Evolutionary conservation across 2,797 vertebrate species (phyloP), one percentile per base, ranked within the genome.

Genomic region (Muscicapa striata): DNA sequence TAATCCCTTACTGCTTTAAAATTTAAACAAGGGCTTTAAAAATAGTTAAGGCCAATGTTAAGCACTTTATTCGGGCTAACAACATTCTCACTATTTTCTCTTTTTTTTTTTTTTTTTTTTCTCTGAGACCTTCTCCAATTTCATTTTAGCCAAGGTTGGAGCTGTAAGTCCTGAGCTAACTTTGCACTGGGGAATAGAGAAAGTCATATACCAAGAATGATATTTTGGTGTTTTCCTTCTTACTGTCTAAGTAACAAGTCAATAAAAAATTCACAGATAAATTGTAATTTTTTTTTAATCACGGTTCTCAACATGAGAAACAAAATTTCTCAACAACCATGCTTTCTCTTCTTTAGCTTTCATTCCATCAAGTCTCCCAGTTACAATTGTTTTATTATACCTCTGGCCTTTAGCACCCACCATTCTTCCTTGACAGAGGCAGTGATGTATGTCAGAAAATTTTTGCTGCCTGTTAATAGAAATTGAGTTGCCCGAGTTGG

Each of bases 11-110:
- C 59, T 57, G 76, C 61, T 95, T 91, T 92, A 85, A 86, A 91
- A 84, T 84, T 90, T 97, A 96, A 97, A 95, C 93, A 96, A 96
- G 59, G 58, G 41, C 48, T 93, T 95, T 93, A 91, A 94, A 96
- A 95, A 92, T 95, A 96, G 72, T 91, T 92, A 81, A 82, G 55
- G 34, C 40, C n/a, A 34, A 24, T 45, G 62, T 70, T 94, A 89
- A 92, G 52, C 36, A 41, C 49, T 77, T 90, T 48, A 26, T 24
- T 72, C 6, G 1, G 49, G 32, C 68, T 92, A 94, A 92, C 32
- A 73, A 48, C 38, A 21, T 84, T 90, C 55, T 62, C 17, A 13
- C 5, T 80, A 54, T 62, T 61, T 73, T 40, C 4, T 34, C 34
- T 34, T 34, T 34, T 4, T 26, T 40, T 17, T 34, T 4, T 26